Evolutionary conservation across 2,797 vertebrate genomes (phyloP).

Genomic region (Adelosebastes latens): DNA sequence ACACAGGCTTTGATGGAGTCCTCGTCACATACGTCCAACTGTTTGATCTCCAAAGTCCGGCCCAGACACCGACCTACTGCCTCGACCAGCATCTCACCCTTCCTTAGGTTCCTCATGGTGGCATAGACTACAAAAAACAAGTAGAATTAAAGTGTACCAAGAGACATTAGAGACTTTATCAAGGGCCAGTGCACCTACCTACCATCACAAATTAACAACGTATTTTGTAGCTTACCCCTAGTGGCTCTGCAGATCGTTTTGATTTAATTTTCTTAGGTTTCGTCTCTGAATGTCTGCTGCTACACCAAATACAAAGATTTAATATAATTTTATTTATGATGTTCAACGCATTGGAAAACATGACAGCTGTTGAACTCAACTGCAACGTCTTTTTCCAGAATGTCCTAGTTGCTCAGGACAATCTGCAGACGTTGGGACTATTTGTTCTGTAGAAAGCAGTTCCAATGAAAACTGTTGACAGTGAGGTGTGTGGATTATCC

Average conservation of each 20-base stretch:
- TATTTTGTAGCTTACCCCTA: background rate
- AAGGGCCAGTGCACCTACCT: background rate
- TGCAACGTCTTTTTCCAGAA: background rate
- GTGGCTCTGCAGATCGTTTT: background rate
- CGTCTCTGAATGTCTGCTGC: background rate
- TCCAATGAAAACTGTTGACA: background rate
- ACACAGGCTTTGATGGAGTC: constrained; percentile 87
- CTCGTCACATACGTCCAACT: constrained; percentile 88
- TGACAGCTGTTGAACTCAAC: background rate
- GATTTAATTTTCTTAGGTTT: background rate
- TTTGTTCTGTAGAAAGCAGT: background rate
- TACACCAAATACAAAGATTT: background rate
- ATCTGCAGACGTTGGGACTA: background rate
- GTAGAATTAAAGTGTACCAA: background rate
- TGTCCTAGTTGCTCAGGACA: background rate
- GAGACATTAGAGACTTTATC: background rate
- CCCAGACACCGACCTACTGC: constrained; percentile 82
- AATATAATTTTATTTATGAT: background rate
- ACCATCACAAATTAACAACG: background rate
- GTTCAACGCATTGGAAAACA: background rate
- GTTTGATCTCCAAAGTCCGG: constrained; percentile 86
- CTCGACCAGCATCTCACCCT: constrained; percentile 78
- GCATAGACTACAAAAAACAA: constrained; percentile 82
- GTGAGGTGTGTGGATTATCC: background rate
- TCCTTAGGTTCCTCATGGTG: constrained; percentile 87